These are phyloP conservation scores for Darevskia nairensis DNA, from an alignment of 2,797 vertebrate species.

Conservation along the genomic window DNA sequence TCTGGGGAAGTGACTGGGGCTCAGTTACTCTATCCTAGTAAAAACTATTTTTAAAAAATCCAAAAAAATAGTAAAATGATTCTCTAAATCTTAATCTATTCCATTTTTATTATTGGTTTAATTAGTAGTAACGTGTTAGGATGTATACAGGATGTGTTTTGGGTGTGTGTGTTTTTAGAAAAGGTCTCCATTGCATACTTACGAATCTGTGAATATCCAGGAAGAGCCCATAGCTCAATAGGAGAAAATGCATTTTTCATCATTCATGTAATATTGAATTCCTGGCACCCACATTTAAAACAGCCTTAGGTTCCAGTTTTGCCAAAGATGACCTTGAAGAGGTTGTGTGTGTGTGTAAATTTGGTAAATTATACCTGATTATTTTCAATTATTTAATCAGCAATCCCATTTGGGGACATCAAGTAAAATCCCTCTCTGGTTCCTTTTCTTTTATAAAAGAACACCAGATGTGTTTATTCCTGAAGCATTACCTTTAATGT, in stretches of 20 bases:
- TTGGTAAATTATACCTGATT: not conserved
- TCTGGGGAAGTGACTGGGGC: not conserved
- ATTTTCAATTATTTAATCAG: not conserved
- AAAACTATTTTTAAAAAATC: too few species aligned
- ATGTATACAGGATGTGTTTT: not conserved
- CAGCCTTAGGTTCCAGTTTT: too few species aligned
- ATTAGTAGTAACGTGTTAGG: not conserved
- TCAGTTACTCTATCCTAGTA: not conserved
- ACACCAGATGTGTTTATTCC: not conserved
- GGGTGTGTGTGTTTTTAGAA: not conserved
- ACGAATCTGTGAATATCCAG: not conserved
- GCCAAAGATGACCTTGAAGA: not conserved
- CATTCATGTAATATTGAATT: not conserved
- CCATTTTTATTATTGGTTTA: not conserved
- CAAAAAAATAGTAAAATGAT: not conserved
- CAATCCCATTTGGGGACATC: not conserved
- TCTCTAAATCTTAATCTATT: not conserved
- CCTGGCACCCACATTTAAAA: not conserved
- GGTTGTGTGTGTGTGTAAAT: not conserved
- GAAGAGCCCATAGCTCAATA: not conserved
- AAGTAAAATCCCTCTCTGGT: not conserved
- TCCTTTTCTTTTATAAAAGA: not conserved
- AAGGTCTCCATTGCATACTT: not conserved
- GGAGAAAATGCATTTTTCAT: not conserved
- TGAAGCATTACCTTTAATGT: slow-evolving; percentile 2